Conservation (phyloP, 1,140 invertebrate species). For the Nephila pilipes region DNA sequence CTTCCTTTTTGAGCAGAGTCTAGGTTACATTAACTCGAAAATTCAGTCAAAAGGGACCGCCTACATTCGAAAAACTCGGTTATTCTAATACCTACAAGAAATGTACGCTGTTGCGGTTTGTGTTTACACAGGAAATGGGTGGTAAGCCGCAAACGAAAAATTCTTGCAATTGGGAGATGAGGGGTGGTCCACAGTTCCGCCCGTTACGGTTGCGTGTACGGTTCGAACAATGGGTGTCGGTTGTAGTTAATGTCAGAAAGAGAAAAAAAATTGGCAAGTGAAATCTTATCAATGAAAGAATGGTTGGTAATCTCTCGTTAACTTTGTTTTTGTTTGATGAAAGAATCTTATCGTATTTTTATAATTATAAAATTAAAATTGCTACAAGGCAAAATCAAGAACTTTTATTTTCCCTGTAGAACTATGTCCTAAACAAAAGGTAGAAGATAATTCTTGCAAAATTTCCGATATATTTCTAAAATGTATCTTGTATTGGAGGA, state of each 20-base stretch:
- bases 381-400: too few relatives aligned
- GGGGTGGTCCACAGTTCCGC: constrained; percentile 34
- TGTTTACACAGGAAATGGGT: constrained; percentile 40
- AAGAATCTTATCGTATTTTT: too few relatives aligned
- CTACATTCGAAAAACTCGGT: constrained; percentile 5
- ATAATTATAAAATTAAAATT: too few relatives aligned
- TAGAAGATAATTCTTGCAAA: too few relatives aligned
- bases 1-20: neutral
- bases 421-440: too few relatives aligned
- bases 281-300: constrained; percentile 6
- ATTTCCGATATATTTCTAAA: too few relatives aligned
- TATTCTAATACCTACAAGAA: constrained; percentile 7
- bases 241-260: neutral
- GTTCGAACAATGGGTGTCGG: neutral
- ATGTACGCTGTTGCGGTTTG: neutral
- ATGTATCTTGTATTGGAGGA: too few relatives aligned
- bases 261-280: neutral
- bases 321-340: neutral
- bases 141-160: constrained; percentile 19
- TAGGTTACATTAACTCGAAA: neutral
- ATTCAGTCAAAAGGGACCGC: neutral
- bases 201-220: constrained; percentile 22
- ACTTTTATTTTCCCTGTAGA: too few relatives aligned
- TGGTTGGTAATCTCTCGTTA: neutral
- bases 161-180: neutral